A percentile compares a stretch with the other conserved stretches of the same genome.
Evolutionary conservation across 2,888 invertebrate species (phyloP).

Genomic region (Eilema griseolum): DNA sequence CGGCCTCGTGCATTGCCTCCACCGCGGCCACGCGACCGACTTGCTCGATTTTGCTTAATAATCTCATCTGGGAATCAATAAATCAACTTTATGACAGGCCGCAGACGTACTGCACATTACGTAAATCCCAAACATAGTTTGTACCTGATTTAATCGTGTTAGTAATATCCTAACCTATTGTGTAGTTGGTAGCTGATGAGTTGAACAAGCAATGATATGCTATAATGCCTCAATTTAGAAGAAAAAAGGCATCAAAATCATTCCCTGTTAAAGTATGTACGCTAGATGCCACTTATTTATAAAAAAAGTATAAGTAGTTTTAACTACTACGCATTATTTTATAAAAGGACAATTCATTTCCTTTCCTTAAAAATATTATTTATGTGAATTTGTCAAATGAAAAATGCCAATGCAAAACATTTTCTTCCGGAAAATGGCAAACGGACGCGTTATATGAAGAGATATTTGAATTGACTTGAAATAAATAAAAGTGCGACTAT

Average conservation of each 20-base stretch:
- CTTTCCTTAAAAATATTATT: too few relatives aligned
- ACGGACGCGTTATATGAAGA: too few relatives aligned
- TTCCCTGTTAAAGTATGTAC: slow-evolving; percentile 98
- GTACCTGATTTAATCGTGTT: slow-evolving; percentile 70
- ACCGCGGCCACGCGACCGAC: slow-evolving; percentile 73
- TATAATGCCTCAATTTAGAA: slow-evolving; percentile 92
- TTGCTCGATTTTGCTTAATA: slow-evolving; percentile 70
- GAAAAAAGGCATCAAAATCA: slow-evolving; percentile 93
- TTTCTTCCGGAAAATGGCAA: too few relatives aligned
- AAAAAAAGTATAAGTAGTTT: too few relatives aligned
- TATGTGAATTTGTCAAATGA: too few relatives aligned
- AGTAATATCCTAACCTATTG: slow-evolving; percentile 78
- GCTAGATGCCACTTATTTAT: slow-evolving; percentile 98
- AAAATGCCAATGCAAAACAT: too few relatives aligned
- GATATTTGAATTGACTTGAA: too few relatives aligned
- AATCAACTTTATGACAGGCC: not conserved
- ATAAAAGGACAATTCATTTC: too few relatives aligned
- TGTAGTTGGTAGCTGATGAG: slow-evolving; percentile 50
- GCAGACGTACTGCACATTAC: slow-evolving; percentile 71
- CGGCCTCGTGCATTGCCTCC: slow-evolving; percentile 55
- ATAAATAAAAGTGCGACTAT: too few relatives aligned
- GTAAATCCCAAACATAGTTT: slow-evolving; percentile 78
- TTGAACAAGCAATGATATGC: slow-evolving; percentile 69
- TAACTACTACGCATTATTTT: too few relatives aligned
- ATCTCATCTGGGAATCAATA: slow-evolving; percentile 71